Evolutionary conservation across 2,113 vertebrate species (phyloP).

Genomic region (Euleptes europaea): DNA sequence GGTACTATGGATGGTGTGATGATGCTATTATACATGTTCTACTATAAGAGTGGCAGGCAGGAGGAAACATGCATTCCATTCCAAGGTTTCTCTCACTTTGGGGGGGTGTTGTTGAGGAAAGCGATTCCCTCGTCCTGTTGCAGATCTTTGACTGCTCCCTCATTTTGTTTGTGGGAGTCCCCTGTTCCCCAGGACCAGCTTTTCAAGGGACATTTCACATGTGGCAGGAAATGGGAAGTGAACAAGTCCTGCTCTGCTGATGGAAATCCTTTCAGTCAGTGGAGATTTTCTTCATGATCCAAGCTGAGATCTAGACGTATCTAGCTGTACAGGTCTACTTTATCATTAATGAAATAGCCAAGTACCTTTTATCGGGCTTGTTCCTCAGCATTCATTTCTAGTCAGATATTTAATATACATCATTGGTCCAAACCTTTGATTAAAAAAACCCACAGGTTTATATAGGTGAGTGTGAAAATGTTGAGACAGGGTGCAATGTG

Average conservation of each 20-base stretch:
- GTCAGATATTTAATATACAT: background rate
- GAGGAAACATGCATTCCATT: background rate
- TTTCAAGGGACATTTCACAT: too few relatives aligned
- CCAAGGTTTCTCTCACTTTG: background rate
- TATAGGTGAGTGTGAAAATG: background rate
- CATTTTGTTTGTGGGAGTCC: too few relatives aligned
- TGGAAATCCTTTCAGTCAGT: too few relatives aligned
- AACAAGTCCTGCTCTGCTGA: too few relatives aligned
- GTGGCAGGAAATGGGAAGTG: too few relatives aligned
- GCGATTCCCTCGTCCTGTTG: background rate
- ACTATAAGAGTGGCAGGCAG: accelerated
- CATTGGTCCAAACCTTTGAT: background rate
- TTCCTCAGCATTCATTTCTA: background rate
- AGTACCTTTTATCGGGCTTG: background rate
- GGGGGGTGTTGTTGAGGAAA: too few relatives aligned
- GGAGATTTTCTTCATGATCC: too few relatives aligned
- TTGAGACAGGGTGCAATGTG: accelerated
- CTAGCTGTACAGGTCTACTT: background rate
- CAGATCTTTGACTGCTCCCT: background rate
- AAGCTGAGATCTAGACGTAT: too few relatives aligned
- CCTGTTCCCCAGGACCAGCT: too few relatives aligned
- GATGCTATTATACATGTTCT: accelerated
- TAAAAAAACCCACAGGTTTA: background rate
- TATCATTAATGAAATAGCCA: background rate
- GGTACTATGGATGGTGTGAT: background rate